Evolutionary conservation across 2,797 vertebrate genomes (phyloP), one percentile per base, ranked within the genome.

Genomic region (Sebastes flavidus): DNA sequence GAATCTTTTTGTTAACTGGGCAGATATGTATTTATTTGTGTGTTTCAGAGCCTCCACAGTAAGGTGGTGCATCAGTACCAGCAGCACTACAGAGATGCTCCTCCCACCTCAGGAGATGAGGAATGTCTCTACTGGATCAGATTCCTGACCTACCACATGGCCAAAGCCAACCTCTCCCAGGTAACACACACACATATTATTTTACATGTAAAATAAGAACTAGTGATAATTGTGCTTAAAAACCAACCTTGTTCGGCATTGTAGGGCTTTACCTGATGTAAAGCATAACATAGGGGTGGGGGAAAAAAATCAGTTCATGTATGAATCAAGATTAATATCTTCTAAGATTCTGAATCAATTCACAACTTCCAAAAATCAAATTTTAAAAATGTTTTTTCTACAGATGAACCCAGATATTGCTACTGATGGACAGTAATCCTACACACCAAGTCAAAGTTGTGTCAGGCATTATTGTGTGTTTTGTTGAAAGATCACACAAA

Each of bases 51-150:
- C 46, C 87, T 99, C 12, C 99, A 99, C 91, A 89, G 92, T 77
- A 99, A 99, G 81, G 94, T 99, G 87, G 96, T 99, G 76, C 90
- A 77, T 88, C 97, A 98, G 81, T 99, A 98, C 93, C 96, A 96
- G 91, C 93, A 95, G 68, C 77, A 95, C 63, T 96, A 97, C 90
- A 95, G 85, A 70, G 85, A 91, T 2, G 73, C 68, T 14, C 92
- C 88, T 0, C 97, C 97, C 5, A 92, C 93, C 68, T 91, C 94
- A 55, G 95, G 94, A 79, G 96, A 98, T 73, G 94, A 96, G 70
- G 98, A 97, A 54, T 96, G 95, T 88, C 96, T 97, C 87, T 99
- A 99, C 83, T 99, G 98, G 98, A 98, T 97, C 83, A 95, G 96
- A 79, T 99, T 97, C 74, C 91, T 99, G 68, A 97, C 97, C 0